Conservation (phyloP, 2,888 invertebrate species). For the Meteorus colon region DNA sequence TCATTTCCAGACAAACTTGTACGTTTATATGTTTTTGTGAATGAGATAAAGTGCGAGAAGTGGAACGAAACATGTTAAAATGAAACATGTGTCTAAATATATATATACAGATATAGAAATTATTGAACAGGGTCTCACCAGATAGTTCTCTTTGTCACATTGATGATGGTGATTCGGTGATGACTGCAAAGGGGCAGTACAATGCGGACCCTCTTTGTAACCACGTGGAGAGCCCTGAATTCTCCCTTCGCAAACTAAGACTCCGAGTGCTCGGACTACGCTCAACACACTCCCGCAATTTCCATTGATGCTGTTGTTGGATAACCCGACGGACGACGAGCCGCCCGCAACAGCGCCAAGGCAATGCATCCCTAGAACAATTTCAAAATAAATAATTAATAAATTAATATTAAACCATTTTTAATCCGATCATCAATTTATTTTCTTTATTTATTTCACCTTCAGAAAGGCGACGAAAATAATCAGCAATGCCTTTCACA, state of each 20-base stretch:
- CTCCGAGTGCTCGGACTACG: constrained; percentile 71
- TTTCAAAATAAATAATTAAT: background rate
- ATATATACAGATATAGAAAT: constrained; percentile 33
- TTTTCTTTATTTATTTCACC: background rate
- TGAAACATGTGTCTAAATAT: background rate
- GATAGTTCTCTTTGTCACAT: constrained; percentile 74
- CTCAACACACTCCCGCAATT: constrained; percentile 66
- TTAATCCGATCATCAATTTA: background rate
- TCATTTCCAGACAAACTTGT: background rate
- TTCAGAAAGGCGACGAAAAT: background rate
- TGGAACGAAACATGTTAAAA: constrained; percentile 37
- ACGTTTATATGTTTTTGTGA: constrained; percentile 1
- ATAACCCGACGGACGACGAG: constrained; percentile 50
- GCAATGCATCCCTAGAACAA: constrained; percentile 70
- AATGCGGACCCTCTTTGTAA: constrained; percentile 82
- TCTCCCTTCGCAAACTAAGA: constrained; percentile 71
- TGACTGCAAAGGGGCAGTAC: constrained; percentile 73
- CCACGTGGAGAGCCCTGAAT: constrained; percentile 75
- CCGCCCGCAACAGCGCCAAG: constrained; percentile 68
- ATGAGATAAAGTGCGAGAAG: constrained; percentile 39
- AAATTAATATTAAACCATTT: background rate
- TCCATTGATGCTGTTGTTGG: constrained; percentile 52
- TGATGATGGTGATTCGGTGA: constrained; percentile 70
- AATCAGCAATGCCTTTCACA: background rate
- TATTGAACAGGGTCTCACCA: constrained; percentile 72